A percentile compares a stretch with the other conserved stretches of the same genome.
phyloP scores from a whole-genome alignment of 1,140 invertebrate genomes.

The Colletes gigas region DNA sequence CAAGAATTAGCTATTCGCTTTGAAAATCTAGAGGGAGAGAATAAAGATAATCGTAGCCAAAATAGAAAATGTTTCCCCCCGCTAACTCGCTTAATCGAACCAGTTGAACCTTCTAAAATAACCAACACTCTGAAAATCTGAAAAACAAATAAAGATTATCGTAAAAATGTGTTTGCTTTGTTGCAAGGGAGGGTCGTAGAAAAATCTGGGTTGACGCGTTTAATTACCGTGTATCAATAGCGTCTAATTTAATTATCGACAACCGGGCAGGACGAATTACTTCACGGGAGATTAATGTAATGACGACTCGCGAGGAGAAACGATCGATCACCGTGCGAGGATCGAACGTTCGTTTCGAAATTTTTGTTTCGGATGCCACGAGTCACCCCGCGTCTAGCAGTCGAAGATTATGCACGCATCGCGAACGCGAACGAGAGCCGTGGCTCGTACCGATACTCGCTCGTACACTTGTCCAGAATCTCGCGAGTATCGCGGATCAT shows the following conservation, averaged over 20 bases:
- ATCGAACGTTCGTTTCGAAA: slow-evolving; percentile 24
- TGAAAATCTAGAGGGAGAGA: no score
- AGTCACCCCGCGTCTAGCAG: slow-evolving; percentile 55
- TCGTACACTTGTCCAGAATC: slow-evolving; percentile 57
- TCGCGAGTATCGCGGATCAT: slow-evolving; percentile 45
- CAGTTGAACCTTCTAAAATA: no score
- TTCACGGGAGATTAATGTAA: slow-evolving; percentile 62
- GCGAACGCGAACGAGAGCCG: slow-evolving; percentile 50
- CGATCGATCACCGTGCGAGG: slow-evolving; percentile 54
- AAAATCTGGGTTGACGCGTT: slow-evolving; percentile 19
- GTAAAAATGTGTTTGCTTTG: no score
- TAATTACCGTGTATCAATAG: slow-evolving; percentile 43
- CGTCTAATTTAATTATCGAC: slow-evolving; percentile 65
- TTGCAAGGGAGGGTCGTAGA: not conserved
- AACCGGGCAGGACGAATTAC: slow-evolving; percentile 51
- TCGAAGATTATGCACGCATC: slow-evolving; percentile 55
- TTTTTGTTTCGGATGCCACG: slow-evolving; percentile 59
- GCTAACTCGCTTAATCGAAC: no score
- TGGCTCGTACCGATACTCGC: slow-evolving; percentile 37
- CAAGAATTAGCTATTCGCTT: no score
- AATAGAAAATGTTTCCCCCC: no score
- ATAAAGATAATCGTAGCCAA: no score
- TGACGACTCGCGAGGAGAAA: slow-evolving; percentile 49
- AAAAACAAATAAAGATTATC: no score
- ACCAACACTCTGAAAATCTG: no score